phyloP scores from a whole-genome alignment of 2,113 vertebrate species.

The Colossoma macropomum region DNA sequence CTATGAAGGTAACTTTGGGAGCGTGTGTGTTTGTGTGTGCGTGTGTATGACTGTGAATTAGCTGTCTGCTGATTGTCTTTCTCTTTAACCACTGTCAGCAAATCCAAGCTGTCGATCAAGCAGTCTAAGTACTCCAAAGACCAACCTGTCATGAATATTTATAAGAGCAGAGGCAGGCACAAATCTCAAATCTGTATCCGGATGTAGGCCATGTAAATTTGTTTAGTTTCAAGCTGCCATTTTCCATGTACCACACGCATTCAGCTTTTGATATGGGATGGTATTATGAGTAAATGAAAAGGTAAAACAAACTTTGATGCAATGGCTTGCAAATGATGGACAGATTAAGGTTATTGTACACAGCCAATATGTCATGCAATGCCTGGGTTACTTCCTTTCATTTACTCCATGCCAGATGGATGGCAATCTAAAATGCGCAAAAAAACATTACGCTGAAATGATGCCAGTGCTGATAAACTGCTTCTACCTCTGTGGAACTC shows the following conservation, averaged over 20 bases:
- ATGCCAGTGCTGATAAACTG: not conserved
- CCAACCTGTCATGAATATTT: constrained; percentile 27
- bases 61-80: not conserved
- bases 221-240: not conserved
- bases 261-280: not conserved
- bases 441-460: not conserved
- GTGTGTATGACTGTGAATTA: not conserved
- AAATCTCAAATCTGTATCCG: not conserved
- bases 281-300: not conserved
- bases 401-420: not conserved
- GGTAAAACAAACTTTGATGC: not conserved
- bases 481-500: not conserved
- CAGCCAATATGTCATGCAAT: not conserved
- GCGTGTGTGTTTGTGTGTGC: not conserved
- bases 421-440: not conserved
- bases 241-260: not conserved
- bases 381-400: not conserved
- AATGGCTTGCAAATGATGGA: not conserved
- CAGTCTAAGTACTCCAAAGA: constrained; percentile 3
- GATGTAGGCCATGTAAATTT: not conserved
- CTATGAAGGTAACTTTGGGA: constrained; percentile 9
- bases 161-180: not conserved
- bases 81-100: constrained; percentile 5
- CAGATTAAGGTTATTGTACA: not conserved
- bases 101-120: constrained; percentile 41